Base-by-base conservation (phyloP, 2,888 invertebrate genomes). In the Oscheius sp. region DNA sequence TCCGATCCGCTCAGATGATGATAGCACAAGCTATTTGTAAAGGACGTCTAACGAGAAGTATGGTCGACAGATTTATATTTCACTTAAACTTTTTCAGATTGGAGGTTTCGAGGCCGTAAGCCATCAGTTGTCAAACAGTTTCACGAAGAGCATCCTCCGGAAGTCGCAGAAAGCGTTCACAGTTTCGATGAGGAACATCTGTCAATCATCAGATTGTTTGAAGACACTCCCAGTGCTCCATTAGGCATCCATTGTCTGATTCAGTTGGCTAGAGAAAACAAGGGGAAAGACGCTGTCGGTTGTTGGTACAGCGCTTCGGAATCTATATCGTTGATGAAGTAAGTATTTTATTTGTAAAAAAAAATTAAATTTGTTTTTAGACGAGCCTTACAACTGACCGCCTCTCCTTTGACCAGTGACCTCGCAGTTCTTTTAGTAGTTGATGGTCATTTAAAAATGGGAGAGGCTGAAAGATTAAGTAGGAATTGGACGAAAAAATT, bases 1-100 rank as follows among this genome's bases (percentile, higher is more conserved):
- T 93, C 35, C 92, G 96, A 65, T 94, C 94, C 90, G 95, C 95
- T 9, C 96, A 96, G 90, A 96, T 96, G 96, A 91, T 96, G 90
- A 90, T 96, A 76, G 95, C 94, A 0, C 95, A 96, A 90, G 95
- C 94, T 11, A 91, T 96, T 74, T 92, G 95, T 57, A 93, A 93
- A 82, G 94, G 95, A 89, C 94, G 94, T 89, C 91, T 96, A 71
- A 94, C 94, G 70, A 92, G 95, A 90, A 93, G 93, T 92, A 90
- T 62, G n/a, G 35, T n/a, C 1, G 21, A 13, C 29, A 29, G 21
- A n/a, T 63, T 13, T 11, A 47, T 42, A 7, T 65, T 50, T 42
- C n/a, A n/a, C 21, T 21, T 55, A 53, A 35, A n/a, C 47, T 57
- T 42, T 37, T 71, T 57, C 50, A 76, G 76, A 63, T 50, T 76